A percentile compares a stretch with the other conserved stretches of the same genome.
Evolutionary conservation across 2,888 invertebrate species (phyloP).

Genomic region (Ennomos quercinarius): DNA sequence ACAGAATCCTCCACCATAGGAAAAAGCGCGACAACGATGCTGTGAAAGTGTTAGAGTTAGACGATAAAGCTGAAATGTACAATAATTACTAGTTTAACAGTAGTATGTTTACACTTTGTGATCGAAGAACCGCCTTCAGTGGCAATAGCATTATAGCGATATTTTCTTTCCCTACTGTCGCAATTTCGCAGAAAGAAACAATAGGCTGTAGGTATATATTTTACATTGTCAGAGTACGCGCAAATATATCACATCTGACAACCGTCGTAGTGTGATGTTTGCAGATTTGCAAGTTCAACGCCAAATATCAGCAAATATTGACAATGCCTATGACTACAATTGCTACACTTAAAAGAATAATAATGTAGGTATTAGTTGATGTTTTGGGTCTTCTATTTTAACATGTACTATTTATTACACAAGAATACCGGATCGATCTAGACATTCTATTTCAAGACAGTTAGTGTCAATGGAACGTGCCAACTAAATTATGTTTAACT

Average conservation of each 20-base stretch:
- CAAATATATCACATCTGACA: not conserved
- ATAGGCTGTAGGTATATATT: conserved; percentile 12
- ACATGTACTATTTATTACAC: conserved; percentile 7
- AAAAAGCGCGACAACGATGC: conserved; percentile 19
- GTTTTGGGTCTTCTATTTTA: conserved; percentile 13
- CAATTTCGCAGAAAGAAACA: conserved; percentile 24
- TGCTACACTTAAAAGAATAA: conserved; percentile 24
- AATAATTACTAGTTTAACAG: conserved; percentile 8
- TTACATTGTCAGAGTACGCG: conserved; percentile 17
- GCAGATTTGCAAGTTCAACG: conserved; percentile 37
- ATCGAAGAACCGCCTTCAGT: conserved; percentile 11
- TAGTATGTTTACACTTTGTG: conserved; percentile 7
- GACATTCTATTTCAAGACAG: conserved; percentile 69
- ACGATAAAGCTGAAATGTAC: conserved; percentile 20
- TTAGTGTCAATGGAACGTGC: conserved; percentile 72
- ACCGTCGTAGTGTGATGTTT: conserved; percentile 5
- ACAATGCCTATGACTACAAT: conserved; percentile 38
- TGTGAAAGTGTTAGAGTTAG: conserved; percentile 33
- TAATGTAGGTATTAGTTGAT: conserved; percentile 16
- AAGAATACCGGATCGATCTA: conserved; percentile 49
- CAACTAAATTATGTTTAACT: conserved; percentile 66
- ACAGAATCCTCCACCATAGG: conserved; percentile 29
- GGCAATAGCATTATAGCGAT: not conserved
- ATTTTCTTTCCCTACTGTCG: conserved; percentile 10
- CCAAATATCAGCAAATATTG: conserved; percentile 42